phyloP scores from a whole-genome alignment of 1,140 invertebrate species.

The Calliphora vicina region DNA sequence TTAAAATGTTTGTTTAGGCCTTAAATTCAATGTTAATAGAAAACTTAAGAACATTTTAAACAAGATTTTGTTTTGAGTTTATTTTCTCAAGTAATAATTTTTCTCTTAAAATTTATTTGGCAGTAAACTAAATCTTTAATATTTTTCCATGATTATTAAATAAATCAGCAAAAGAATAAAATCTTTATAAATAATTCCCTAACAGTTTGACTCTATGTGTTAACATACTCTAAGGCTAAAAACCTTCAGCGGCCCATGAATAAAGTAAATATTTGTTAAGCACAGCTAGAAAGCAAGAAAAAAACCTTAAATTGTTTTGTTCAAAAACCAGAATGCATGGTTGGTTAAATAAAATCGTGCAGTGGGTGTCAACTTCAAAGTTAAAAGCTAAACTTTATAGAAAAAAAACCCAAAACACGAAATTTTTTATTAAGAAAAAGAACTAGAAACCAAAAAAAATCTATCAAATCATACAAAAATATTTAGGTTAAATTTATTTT shows the following conservation, averaged over 20 bases:
- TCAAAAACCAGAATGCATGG: neutral
- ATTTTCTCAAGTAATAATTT: neutral
- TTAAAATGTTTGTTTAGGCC: too few species aligned
- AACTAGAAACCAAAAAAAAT: neutral
- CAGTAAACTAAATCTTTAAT: neutral
- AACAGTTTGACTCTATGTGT: neutral
- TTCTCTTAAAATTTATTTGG: neutral
- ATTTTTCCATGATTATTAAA: neutral
- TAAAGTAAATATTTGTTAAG: neutral
- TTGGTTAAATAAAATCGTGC: slow-evolving; percentile 13
- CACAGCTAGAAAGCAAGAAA: neutral
- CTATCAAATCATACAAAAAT: neutral
- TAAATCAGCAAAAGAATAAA: neutral
- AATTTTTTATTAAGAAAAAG: neutral
- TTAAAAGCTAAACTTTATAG: neutral
- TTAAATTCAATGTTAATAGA: too few species aligned
- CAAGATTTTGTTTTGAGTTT: too few species aligned
- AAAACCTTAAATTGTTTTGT: neutral
- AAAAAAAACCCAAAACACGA: neutral
- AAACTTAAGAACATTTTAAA: too few species aligned
- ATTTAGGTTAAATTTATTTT: neutral
- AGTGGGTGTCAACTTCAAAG: slow-evolving; percentile 12
- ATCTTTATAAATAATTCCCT: neutral
- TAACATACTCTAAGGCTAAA: neutral
- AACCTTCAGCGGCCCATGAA: neutral